phyloP scores from a whole-genome alignment of 2,113 vertebrate species.

The Sigmodon hispidus region DNA sequence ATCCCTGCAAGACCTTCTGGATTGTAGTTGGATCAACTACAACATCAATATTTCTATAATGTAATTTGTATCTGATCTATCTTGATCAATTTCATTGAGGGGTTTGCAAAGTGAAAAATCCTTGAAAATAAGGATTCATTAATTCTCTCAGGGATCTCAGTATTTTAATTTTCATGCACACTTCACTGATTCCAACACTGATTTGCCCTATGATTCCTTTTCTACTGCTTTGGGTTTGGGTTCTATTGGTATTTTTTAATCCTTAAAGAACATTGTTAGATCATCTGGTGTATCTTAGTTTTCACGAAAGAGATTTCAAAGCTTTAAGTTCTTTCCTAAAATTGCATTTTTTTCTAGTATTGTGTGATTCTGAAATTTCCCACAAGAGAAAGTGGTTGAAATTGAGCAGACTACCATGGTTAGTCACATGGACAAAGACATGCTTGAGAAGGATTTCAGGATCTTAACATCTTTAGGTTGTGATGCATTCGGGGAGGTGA shows the following conservation, averaged over 20 bases:
- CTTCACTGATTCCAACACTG: background rate
- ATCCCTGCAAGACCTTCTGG: background rate
- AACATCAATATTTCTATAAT: background rate
- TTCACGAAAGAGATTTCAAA: background rate
- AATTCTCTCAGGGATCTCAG: background rate
- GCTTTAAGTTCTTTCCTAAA: background rate
- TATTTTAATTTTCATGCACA: background rate
- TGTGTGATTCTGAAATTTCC: background rate
- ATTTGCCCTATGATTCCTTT: background rate
- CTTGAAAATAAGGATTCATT: background rate
- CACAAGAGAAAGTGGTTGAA: background rate
- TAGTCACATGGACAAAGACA: background rate
- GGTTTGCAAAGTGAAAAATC: background rate
- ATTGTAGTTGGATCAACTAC: background rate
- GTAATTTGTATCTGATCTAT: background rate
- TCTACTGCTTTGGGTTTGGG: background rate
- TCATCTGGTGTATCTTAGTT: background rate
- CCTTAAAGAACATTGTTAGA: background rate
- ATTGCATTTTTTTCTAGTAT: background rate
- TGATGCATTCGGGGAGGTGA: background rate
- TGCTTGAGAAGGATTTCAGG: background rate
- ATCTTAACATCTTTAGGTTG: background rate
- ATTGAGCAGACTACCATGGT: background rate
- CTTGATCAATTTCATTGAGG: no score
- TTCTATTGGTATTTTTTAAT: background rate